Percentiles rank a stretch among this genome's conserved stretches.
Evolutionary conservation across 2,797 vertebrate species (phyloP).

Genomic region (Sandelia bainsii): DNA sequence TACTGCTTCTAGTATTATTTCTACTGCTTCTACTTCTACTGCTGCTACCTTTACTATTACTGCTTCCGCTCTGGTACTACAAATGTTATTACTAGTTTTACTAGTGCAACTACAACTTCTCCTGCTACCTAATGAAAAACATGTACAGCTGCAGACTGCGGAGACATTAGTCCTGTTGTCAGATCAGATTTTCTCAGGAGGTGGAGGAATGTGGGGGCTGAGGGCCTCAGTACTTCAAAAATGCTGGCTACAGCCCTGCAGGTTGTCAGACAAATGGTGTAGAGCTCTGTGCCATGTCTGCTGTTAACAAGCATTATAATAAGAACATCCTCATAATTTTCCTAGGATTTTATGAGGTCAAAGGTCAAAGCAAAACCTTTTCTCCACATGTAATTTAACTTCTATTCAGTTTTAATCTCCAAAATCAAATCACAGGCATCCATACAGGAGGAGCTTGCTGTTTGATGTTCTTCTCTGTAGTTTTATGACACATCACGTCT

Average conservation of each 20-base stretch:
- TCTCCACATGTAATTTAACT: slow-evolving; percentile 4
- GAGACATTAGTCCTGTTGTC: not conserved
- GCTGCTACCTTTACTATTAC: too few relatives aligned
- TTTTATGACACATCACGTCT: not conserved
- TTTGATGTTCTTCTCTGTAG: not conserved
- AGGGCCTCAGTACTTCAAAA: not conserved
- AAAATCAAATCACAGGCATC: slow-evolving; percentile 3
- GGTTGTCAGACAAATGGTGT: not conserved
- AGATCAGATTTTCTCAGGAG: not conserved
- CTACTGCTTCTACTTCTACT: not conserved
- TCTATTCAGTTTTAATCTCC: slow-evolving; percentile 24
- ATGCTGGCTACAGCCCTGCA: not conserved
- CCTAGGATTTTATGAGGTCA: slow-evolving; percentile 16
- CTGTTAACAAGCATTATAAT: not conserved
- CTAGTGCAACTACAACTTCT: not conserved
- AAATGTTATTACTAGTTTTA: not conserved
- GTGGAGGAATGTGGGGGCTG: not conserved
- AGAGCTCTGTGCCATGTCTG: not conserved
- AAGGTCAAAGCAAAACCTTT: slow-evolving; percentile 1
- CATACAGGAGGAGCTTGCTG: not conserved
- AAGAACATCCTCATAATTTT: not conserved
- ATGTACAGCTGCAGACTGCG: too few relatives aligned
- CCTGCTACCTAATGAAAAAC: not conserved
- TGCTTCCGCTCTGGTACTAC: not conserved
- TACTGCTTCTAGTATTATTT: not conserved